phyloP scores from a whole-genome alignment of 1,140 invertebrate genomes.

The Procambarus virginalis region DNA sequence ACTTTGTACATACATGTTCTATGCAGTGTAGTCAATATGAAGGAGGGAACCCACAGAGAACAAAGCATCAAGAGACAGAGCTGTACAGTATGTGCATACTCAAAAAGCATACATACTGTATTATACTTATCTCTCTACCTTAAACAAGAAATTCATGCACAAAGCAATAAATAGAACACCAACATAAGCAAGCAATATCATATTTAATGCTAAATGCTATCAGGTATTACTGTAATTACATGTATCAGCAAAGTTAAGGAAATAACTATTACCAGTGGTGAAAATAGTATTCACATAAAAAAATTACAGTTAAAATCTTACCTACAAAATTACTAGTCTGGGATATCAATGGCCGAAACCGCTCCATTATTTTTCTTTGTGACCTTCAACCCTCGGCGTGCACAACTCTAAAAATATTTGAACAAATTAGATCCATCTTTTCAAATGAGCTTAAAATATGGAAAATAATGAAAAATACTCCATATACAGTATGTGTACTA shows the following conservation, averaged over 20 bases:
- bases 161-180: background rate
- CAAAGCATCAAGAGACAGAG: too few species aligned
- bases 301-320: background rate
- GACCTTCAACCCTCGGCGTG: background rate
- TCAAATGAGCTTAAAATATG: background rate
- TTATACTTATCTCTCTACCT: background rate
- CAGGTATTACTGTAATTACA: background rate
- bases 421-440: background rate
- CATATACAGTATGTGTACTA: background rate
- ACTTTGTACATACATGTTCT: background rate
- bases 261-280: background rate
- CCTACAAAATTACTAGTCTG: constrained; percentile 18
- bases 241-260: background rate
- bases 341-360: background rate
- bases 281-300: background rate
- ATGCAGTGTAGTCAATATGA: too few species aligned
- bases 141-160: background rate
- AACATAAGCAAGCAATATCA: background rate
- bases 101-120: background rate
- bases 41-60: too few species aligned
- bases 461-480: background rate
- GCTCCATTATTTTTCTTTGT: background rate
- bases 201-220: background rate
- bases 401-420: background rate
- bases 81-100: background rate